phyloP scores from a whole-genome alignment of 2,797 vertebrate species.

The Liasis olivaceus region DNA sequence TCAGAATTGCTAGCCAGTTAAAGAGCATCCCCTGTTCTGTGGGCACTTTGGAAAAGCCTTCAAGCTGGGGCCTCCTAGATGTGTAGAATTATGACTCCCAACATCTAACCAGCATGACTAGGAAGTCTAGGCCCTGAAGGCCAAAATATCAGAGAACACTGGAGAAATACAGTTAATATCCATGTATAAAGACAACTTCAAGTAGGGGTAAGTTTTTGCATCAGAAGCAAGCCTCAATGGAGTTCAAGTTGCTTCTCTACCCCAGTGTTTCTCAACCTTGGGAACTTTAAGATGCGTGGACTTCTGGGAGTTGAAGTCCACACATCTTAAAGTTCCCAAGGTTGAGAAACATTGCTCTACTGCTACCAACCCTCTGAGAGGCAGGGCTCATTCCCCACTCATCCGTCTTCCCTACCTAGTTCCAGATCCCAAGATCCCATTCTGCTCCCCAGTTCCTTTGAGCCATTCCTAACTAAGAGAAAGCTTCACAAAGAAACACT shows the following conservation, averaged over 20 bases:
- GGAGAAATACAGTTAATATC: not conserved
- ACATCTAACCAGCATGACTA: not conserved
- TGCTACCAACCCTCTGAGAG: not conserved
- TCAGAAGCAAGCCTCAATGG: no score
- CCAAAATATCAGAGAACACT: not conserved
- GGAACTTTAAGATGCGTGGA: no score
- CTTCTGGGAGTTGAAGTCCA: no score
- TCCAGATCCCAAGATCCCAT: rapidly evolving
- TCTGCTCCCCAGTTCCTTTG: not conserved
- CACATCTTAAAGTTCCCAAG: no score
- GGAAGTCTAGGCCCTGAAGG: not conserved
- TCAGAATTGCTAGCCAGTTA: not conserved
- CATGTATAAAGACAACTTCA: not conserved
- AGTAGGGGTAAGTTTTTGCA: not conserved
- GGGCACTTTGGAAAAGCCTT: no score
- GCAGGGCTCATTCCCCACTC: not conserved
- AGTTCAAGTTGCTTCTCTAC: not conserved
- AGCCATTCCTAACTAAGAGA: not conserved
- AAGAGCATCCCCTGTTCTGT: no score
- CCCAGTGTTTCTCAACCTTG: no score
- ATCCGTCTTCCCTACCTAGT: not conserved
- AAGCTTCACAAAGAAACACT: not conserved
- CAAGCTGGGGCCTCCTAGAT: no score
- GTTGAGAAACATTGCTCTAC: no score
- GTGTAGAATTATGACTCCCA: not conserved